phyloP scores from a whole-genome alignment of 64 coral and sea anemone genomes.

The Montipora sp. region DNA sequence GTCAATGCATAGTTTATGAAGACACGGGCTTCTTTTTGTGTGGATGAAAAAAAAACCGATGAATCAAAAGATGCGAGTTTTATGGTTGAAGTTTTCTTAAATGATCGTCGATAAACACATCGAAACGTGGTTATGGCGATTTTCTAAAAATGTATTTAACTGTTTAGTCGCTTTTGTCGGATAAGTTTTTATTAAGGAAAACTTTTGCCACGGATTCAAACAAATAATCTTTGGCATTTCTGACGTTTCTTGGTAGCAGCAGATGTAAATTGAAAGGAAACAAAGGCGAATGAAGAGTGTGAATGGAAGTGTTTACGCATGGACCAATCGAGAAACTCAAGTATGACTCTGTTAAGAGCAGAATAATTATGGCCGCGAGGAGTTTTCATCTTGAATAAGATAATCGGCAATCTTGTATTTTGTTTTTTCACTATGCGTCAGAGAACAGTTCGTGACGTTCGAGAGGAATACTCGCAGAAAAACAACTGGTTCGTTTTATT shows the following conservation, averaged over 20 bases:
- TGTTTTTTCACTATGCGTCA: not conserved
- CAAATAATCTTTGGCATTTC: not conserved
- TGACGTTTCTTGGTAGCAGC: slow-evolving; percentile 9
- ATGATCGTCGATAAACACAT: not conserved
- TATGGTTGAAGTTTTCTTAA: not conserved
- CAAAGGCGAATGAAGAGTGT: slow-evolving; percentile 14
- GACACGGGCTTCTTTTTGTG: not conserved
- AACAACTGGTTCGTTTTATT: slow-evolving; percentile 9
- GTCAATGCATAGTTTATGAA: not conserved
- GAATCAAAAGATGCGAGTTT: not conserved
- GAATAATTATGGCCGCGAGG: slow-evolving; percentile 9
- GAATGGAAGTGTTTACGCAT: slow-evolving; percentile 12
- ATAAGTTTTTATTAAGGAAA: not conserved
- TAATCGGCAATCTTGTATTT: not conserved
- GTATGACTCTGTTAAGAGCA: not conserved
- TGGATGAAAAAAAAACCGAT: not conserved
- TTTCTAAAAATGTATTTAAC: not conserved
- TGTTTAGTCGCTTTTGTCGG: not conserved
- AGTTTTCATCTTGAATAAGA: not conserved
- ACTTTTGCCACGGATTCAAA: slow-evolving; percentile 2
- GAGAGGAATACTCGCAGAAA: not conserved
- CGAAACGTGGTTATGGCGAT: too few species aligned
- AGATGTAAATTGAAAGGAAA: slow-evolving; percentile 21
- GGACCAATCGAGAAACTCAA: not conserved
- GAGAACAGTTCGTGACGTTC: too few species aligned